These are phyloP conservation scores for Belonocnema kinseyi DNA, from an alignment of 1,140 invertebrate genomes.

Conservation along the genomic window DNA sequence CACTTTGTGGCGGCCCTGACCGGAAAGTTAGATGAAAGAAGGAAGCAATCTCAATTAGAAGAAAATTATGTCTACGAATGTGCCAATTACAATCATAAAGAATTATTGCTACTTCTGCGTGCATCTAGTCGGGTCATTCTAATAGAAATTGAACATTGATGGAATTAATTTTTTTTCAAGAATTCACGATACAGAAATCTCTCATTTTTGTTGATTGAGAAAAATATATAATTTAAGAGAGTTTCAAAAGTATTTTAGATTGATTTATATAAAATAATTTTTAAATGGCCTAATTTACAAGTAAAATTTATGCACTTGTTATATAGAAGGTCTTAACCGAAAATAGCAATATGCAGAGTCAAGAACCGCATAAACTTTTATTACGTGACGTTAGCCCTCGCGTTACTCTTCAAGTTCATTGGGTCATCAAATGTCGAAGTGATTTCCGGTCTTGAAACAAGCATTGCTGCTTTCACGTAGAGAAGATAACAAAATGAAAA, in stretches of 20 bases:
- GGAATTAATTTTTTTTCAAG: not conserved
- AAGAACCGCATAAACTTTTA: constrained; percentile 2
- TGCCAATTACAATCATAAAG: constrained; percentile 49
- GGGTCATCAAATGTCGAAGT: constrained; percentile 8
- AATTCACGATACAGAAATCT: no score
- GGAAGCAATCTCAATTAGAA: constrained; percentile 23
- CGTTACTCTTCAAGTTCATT: not conserved
- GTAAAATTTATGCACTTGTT: no score
- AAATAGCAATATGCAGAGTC: constrained; percentile 1
- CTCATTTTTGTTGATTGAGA: no score
- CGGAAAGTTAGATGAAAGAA: not conserved
- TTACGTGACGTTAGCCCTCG: not conserved
- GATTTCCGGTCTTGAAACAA: not conserved
- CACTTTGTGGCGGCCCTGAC: not conserved
- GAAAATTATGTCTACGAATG: constrained; percentile 48
- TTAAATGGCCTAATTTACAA: no score
- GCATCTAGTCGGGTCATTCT: not conserved
- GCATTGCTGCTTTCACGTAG: not conserved
- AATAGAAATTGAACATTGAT: not conserved
- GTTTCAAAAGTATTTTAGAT: no score
- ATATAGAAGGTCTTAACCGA: not conserved
- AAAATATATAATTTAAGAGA: no score
- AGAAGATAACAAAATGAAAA: not conserved
- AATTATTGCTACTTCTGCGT: constrained; percentile 47
- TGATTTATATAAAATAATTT: no score